phyloP scores from a whole-genome alignment of 2,888 invertebrate genomes.

The Nymphalis urticae region DNA sequence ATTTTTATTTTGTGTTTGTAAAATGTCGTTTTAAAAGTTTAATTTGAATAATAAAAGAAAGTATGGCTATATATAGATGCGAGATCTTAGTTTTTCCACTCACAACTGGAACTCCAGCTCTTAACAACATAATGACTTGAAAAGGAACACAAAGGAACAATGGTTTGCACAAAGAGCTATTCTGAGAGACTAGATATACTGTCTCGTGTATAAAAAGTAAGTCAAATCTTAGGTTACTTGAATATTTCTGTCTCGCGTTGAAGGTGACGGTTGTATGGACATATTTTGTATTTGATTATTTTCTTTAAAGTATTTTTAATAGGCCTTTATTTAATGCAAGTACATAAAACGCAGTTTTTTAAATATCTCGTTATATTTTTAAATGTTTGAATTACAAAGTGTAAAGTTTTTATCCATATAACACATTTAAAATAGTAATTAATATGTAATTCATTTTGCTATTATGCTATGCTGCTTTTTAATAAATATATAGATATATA shows the following conservation, averaged over 20 bases:
- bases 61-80: background rate
- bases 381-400: too few relatives aligned
- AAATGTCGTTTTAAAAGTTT: too few relatives aligned
- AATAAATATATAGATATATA: too few relatives aligned
- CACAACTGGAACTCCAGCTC: constrained; percentile 1
- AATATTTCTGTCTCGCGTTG: background rate
- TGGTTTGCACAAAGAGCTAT: background rate
- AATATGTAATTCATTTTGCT: too few relatives aligned
- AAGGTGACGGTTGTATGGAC: background rate
- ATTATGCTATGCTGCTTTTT: too few relatives aligned
- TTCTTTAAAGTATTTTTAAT: background rate
- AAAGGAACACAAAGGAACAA: constrained; percentile 3
- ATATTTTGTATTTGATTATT: background rate
- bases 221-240: background rate
- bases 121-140: constrained; percentile 5
- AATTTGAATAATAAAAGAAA: background rate
- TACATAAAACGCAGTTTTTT: too few relatives aligned
- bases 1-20: too few relatives aligned
- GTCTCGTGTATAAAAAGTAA: background rate
- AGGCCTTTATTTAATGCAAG: too few relatives aligned
- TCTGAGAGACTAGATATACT: background rate
- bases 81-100: background rate
- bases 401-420: too few relatives aligned
- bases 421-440: too few relatives aligned
- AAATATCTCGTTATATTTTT: too few relatives aligned